These are phyloP conservation scores for Lepus oiostolus DNA, from an alignment of 2,797 vertebrate species.

Conservation along the genomic window DNA sequence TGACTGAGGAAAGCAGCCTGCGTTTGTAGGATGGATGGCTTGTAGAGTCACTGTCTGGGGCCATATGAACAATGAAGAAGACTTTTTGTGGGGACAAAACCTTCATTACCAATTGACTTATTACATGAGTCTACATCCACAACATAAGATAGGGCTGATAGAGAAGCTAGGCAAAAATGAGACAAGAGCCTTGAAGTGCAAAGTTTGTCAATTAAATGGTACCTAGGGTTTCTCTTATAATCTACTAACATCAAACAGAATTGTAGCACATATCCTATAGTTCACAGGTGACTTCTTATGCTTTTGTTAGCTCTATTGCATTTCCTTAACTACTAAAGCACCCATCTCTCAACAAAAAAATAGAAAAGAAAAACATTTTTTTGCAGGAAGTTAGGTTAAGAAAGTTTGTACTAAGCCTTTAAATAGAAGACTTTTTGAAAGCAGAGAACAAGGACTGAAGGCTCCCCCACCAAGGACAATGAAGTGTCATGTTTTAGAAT, in stretches of 20 bases:
- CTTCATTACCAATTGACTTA: neutral
- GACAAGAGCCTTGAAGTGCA: neutral
- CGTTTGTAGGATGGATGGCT: neutral
- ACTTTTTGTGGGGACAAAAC: neutral
- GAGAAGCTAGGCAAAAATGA: neutral
- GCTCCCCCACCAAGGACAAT: constrained; percentile 2
- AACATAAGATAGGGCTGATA: neutral
- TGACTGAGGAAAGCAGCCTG: neutral
- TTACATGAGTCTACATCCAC: neutral
- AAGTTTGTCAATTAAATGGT: neutral
- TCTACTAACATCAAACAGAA: neutral
- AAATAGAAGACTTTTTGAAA: neutral
- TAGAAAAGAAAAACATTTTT: neutral
- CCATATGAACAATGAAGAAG: neutral
- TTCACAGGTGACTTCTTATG: neutral
- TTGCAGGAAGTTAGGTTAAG: neutral
- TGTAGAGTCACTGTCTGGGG: neutral
- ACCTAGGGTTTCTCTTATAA: neutral
- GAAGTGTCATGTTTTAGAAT: constrained; percentile 47
- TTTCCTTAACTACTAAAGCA: neutral
- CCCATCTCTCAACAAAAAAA: neutral
- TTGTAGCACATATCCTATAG: neutral
- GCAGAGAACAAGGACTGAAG: neutral
- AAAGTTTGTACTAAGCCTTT: neutral
- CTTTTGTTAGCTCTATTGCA: neutral